Evolutionary conservation across 2,797 vertebrate genomes (phyloP).

Genomic region (Syndactyla subalaris): DNA sequence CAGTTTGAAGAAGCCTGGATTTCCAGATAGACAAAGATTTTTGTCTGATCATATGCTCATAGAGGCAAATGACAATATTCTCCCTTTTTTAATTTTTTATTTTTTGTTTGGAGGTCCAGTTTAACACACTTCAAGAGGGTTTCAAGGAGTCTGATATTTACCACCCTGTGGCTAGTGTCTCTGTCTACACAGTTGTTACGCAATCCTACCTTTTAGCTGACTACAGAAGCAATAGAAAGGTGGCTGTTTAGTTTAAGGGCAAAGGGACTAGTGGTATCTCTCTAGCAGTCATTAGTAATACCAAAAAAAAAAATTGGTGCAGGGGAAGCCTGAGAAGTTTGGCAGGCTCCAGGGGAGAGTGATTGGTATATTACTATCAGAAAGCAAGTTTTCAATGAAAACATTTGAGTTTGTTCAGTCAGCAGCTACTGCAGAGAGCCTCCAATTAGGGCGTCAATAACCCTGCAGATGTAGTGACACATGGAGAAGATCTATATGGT

Average conservation of each 20-base stretch:
- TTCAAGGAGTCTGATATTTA: neutral
- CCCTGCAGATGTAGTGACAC: accelerated
- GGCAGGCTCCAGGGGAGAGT: neutral
- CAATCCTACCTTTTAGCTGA: neutral
- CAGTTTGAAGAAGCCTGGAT: neutral
- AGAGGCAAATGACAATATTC: neutral
- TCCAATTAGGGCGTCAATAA: neutral
- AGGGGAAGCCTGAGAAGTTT: neutral
- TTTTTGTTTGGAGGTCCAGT: neutral
- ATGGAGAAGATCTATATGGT: neutral
- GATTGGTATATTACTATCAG: neutral
- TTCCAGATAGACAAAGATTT: neutral
- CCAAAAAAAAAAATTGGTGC: neutral
- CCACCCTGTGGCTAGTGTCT: neutral
- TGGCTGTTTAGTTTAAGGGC: neutral
- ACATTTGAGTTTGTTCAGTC: neutral
- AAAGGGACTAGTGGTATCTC: neutral
- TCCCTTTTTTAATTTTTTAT: no score
- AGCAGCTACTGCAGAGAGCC: neutral
- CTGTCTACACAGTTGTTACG: accelerated
- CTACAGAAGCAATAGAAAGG: neutral
- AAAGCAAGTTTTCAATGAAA: neutral
- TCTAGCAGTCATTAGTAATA: neutral
- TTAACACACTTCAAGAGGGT: neutral
- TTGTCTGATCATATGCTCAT: neutral